Conservation (phyloP, 1,140 invertebrate genomes). For the Tribolium madens region DNA sequence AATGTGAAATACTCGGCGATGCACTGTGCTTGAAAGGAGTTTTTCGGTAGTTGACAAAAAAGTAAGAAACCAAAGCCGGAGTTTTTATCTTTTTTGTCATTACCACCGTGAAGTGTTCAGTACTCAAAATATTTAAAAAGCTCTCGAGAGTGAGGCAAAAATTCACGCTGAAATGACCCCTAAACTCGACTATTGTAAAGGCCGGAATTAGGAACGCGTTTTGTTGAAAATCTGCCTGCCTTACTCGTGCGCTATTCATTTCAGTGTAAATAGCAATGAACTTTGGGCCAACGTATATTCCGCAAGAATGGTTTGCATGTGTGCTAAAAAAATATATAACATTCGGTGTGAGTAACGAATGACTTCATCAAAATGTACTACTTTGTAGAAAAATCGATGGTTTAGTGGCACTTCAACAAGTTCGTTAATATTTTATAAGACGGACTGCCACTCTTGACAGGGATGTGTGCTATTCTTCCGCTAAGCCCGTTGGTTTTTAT, state of each 20-base stretch:
- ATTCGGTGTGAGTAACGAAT: conserved; percentile 29
- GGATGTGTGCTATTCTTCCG: conserved; percentile 29
- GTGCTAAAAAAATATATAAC: conserved; percentile 30
- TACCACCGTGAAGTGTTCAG: conserved; percentile 51
- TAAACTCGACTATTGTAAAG: conserved; percentile 47
- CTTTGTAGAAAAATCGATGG: conserved; percentile 33
- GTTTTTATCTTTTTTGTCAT: conserved; percentile 51
- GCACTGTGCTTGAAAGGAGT: conserved; percentile 11
- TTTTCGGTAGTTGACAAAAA: conserved; percentile 33
- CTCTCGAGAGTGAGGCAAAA: conserved; percentile 44
- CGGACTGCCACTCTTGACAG: conserved; percentile 34
- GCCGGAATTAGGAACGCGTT: conserved; percentile 33
- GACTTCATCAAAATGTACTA: conserved; percentile 32
- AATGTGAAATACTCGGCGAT: conserved; percentile 12
- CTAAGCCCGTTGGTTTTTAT: conserved; percentile 1
- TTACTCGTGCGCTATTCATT: conserved; percentile 30
- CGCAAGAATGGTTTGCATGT: conserved; percentile 37
- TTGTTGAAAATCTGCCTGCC: conserved; percentile 37
- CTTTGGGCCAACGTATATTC: conserved; percentile 15
- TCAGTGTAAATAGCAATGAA: conserved; percentile 39
- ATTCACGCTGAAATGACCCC: conserved; percentile 51
- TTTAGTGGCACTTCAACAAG: conserved; percentile 35
- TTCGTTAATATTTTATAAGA: conserved; percentile 38
- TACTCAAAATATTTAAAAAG: conserved; percentile 52
- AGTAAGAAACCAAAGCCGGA: conserved; percentile 41